Evolutionary conservation across 2,113 vertebrate species (phyloP).

Genomic region (Pteronura brasiliensis): DNA sequence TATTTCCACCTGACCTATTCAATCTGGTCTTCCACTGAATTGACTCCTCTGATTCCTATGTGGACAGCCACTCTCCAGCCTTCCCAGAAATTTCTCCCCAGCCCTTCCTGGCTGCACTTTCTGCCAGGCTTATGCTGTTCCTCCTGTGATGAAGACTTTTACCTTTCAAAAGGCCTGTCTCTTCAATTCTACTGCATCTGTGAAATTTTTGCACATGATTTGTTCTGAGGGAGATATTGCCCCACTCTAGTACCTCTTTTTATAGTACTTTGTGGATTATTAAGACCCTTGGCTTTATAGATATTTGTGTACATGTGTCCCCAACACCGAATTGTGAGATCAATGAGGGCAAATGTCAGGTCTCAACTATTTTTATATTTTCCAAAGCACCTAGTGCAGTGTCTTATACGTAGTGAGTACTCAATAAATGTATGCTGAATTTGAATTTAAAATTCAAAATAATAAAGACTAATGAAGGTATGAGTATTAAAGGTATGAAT

Average conservation of each 20-base stretch:
- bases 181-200: neutral
- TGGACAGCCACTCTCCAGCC: neutral
- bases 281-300: neutral
- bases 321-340: neutral
- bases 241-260: neutral
- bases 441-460: constrained; percentile 11
- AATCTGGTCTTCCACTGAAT: neutral
- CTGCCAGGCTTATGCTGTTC: neutral
- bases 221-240: neutral
- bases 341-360: neutral
- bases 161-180: neutral
- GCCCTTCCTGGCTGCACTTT: neutral
- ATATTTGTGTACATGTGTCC: neutral
- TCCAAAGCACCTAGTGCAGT: neutral
- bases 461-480: neutral
- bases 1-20: neutral
- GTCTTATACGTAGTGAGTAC: neutral
- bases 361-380: neutral
- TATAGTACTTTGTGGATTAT: neutral
- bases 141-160: neutral
- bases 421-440: neutral
- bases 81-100: neutral
- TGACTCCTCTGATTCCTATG: neutral
- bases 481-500: neutral
- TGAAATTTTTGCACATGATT: neutral